Base-by-base conservation (phyloP, 1,140 invertebrate genomes). In the Drosophila pallidifrons region DNA sequence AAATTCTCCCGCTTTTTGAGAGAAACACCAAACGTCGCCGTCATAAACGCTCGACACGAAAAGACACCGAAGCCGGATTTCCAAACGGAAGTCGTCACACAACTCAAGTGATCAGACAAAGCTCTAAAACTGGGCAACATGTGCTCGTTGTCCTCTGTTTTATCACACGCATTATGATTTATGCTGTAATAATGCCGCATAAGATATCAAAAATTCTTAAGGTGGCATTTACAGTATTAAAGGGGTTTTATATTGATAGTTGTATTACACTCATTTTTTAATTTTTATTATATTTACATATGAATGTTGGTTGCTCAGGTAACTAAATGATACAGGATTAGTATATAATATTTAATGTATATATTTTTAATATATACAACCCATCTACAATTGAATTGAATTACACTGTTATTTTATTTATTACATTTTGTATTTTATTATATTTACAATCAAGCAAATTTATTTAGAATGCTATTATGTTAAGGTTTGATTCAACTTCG, bases 71-170 rank as follows among this genome's bases (percentile, higher is more conserved):
- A 25, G 20, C 20, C 20, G 20, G 3, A 25, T 25, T 3, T 28
- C 6, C 61, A 1, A 55, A 38, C 66, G 66, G 57, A 61, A 69
- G 57, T 61, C 47, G 54, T 54, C 10, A 32, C 15, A 68, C 20
- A 59, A 68, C 43, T 41, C 28, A 11, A 59, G n/a, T 28, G 28
- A 51, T 41, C 30, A 51, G 65, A 41, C 43, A 13, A 58, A 67
- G 28, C 7, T 52, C 35, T 32, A 8, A 15, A 45, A 68, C 15
- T 49, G 20, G 45, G 8, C 52, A 66, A 64, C 60, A 64, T 64
- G 47, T 64, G 60, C 41, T 61, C 8, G 15, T 13, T 11, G 41
- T 43, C 3, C 25, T 28, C 11, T 1, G 7, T 0, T 10, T n/a
- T 20, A 8, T 52, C 11, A 25, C n/a, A 28, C 20, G 5, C 25